Conservation (phyloP, 2,113 vertebrate genomes). For the Pseudopipra pipra region DNA sequence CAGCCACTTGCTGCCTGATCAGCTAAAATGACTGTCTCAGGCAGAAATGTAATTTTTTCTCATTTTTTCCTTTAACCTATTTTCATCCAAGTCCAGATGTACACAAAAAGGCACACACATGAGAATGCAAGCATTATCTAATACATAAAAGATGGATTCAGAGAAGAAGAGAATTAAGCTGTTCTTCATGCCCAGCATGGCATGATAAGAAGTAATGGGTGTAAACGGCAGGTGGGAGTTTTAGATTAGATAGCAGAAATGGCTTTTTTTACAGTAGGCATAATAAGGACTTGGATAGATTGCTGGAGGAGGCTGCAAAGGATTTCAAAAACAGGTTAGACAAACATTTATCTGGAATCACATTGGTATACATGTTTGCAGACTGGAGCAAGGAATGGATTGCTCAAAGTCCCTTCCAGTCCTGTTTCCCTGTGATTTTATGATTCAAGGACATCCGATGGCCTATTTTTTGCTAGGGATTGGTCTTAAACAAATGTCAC, state of each 20-base stretch:
- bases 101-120: background rate
- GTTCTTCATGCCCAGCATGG: constrained; percentile 30
- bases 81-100: background rate
- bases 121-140: background rate
- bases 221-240: constrained; percentile 50
- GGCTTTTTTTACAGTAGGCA: constrained; percentile 7
- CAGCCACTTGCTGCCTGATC: background rate
- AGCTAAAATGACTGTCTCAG: background rate
- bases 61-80: background rate
- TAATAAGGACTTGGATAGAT: constrained; percentile 1
- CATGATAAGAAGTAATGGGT: constrained; percentile 25
- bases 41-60: background rate
- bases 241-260: constrained; percentile 36
- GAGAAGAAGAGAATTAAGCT: constrained; percentile 28
- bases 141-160: background rate
- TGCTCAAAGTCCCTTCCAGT: background rate
- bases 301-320: background rate
- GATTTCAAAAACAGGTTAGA: background rate
- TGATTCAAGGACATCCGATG: background rate
- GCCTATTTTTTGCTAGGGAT: background rate
- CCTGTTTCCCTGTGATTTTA: background rate
- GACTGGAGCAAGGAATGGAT: background rate
- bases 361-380: background rate
- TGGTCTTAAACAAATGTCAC: background rate
- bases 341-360: background rate